Conservation (phyloP, 2,113 vertebrate species). For the Gobiocypris rarus region DNA sequence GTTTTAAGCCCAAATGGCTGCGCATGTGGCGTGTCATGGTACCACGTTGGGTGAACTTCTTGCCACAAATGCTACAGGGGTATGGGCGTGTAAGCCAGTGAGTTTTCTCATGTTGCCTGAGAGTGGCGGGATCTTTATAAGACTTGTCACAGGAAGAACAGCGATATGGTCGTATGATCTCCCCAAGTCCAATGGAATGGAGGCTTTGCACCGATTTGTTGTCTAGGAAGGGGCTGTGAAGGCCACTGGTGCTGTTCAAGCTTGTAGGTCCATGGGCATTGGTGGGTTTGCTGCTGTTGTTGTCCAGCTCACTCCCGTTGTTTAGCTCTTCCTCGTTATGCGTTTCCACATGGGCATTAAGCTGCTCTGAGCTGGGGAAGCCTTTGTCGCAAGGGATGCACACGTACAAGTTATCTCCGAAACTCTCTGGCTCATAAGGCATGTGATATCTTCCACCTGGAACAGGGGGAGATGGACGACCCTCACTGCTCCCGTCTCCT, state of each 20-base stretch:
- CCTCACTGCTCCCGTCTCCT: conserved; percentile 95
- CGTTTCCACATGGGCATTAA: conserved; percentile 97
- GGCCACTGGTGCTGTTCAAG: conserved; percentile 62
- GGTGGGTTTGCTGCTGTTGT: conserved; percentile 64
- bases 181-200: conserved; percentile 74
- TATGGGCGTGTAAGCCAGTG: conserved; percentile 98
- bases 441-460: conserved; percentile 90
- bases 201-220: conserved; percentile 79
- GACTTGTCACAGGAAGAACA: conserved; percentile 95
- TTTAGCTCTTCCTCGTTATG: conserved; percentile 96
- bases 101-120: conserved; percentile 98
- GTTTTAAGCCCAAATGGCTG: conserved; percentile 97
- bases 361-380: conserved; percentile 98
- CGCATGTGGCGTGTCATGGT: conserved; percentile 99
- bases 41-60: conserved; percentile 99
- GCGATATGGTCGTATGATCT: conserved; percentile 93
- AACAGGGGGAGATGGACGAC: conserved; percentile 83
- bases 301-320: conserved; percentile 78
- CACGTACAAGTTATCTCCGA: conserved; percentile 96
- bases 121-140: conserved; percentile 97
- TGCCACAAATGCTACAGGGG: conserved; percentile 98
- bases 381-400: conserved; percentile 98
- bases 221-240: conserved; percentile 78
- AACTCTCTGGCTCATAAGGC: conserved; percentile 93
- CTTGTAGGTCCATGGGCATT: conserved; percentile 65